These are phyloP conservation scores for Volucella inflata DNA, from an alignment of 2,888 invertebrate genomes.

Conservation along the genomic window DNA sequence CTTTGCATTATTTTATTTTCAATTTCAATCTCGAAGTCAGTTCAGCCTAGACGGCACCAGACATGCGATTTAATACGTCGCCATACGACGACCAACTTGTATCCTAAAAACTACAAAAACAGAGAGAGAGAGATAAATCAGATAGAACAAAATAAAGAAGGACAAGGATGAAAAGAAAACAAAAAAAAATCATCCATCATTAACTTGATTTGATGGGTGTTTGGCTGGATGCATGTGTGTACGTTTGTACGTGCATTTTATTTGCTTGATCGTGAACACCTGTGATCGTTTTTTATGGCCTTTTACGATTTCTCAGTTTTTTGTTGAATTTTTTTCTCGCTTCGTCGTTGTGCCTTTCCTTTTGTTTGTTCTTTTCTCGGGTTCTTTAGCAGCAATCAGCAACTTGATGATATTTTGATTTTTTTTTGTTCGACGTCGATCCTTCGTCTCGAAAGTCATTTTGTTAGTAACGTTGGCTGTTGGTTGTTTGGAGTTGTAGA, in stretches of 20 bases:
- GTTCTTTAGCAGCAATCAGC: conserved; percentile 72
- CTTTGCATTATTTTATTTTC: conserved; percentile 56
- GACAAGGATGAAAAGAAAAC: conserved; percentile 25
- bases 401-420: conserved; percentile 71
- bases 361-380: conserved; percentile 73
- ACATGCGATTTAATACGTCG: conserved; percentile 75
- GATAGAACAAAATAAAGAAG: conserved; percentile 17
- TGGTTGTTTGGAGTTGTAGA: not conserved
- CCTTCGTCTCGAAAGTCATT: conserved; percentile 39
- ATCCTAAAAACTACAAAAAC: conserved; percentile 18
- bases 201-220: conserved; percentile 76
- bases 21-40: conserved; percentile 72
- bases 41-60: conserved; percentile 76
- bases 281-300: conserved; percentile 77
- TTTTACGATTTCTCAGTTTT: conserved; percentile 67
- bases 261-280: conserved; percentile 78
- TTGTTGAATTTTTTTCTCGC: conserved; percentile 39
- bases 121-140: not conserved
- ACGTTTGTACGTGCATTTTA: conserved; percentile 61
- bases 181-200: conserved; percentile 44
- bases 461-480: conserved; percentile 15
- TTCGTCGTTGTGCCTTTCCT: conserved; percentile 59
- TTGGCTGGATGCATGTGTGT: conserved; percentile 56
- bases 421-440: conserved; percentile 28
- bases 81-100: conserved; percentile 67